Percentiles rank a stretch among this genome's conserved stretches.
These are phyloP conservation scores for Drosophila parabipectinata DNA, from an alignment of 1,140 invertebrate species.

Conservation along the genomic window DNA sequence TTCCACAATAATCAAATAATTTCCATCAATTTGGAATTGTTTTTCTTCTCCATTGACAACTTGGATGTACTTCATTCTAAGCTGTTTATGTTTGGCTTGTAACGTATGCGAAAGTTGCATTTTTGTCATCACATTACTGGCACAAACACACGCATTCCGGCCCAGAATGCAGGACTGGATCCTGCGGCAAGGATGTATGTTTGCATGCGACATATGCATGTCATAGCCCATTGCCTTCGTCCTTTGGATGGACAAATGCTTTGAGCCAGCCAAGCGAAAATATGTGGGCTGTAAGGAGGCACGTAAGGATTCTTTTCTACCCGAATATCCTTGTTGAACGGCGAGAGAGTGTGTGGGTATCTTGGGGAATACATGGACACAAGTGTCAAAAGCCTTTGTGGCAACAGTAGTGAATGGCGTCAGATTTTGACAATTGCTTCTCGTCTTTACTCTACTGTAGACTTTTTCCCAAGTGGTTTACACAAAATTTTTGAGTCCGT, in stretches of 20 bases:
- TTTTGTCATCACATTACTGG: conserved; percentile 40
- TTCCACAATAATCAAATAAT: neutral
- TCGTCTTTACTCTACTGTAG: conserved; percentile 7
- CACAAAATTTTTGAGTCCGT: conserved; percentile 38
- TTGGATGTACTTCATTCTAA: conserved; percentile 48
- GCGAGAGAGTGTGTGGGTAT: neutral
- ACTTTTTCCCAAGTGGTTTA: conserved; percentile 31
- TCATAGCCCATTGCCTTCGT: conserved; percentile 35
- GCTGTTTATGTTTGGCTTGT: conserved; percentile 71
- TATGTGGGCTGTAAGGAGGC: conserved; percentile 35
- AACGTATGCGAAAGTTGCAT: conserved; percentile 49
- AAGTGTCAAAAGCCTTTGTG: conserved; percentile 69
- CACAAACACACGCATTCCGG: conserved; percentile 14
- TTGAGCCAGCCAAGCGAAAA: conserved; percentile 42
- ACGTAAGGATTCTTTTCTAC: neutral
- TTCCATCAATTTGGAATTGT: neutral
- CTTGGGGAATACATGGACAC: conserved; percentile 25
- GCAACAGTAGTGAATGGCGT: conserved; percentile 39
- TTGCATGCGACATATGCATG: conserved; percentile 9
- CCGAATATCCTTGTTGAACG: conserved; percentile 27
- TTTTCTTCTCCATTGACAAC: conserved; percentile 2
- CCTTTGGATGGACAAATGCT: conserved; percentile 46
- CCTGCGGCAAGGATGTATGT: conserved; percentile 9
- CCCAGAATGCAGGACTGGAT: neutral
- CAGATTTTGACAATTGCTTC: conserved; percentile 57